Evolutionary conservation across 2,113 vertebrate genomes (phyloP), one percentile per base, ranked within the genome.

Genomic region (Trichomycterus rosablanca): DNA sequence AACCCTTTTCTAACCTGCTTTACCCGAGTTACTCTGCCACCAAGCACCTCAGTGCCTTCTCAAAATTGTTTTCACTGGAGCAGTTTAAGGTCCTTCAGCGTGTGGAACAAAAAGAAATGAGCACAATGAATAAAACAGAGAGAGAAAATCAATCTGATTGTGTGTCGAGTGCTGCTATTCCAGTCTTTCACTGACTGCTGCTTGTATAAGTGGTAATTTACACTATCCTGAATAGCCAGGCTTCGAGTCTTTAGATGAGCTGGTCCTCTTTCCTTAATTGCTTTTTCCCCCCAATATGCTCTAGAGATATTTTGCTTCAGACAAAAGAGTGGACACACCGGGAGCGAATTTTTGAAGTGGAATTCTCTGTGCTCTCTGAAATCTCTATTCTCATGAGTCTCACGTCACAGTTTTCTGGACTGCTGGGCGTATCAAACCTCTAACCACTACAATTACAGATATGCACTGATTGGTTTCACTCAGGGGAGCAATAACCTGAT

Each of bases 91-190:
- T 42, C 59, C 53, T 35, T n/a, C n/a, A n/a, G n/a, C n/a, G n/a
- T n/a, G n/a, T n/a, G n/a, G n/a, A n/a, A n/a, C 24, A 28, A 58
- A 35, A 30, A 8, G 52, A 26, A 18, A 45, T 22, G 35, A 64
- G 52, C 3, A 62, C 54, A 71, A 39, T 49, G 65, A 75, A 71
- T 74, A 64, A 70, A 57, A 53, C 23, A 1, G 43, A 40, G 57
- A 48, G 61, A 57, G 50, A 59, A 59, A 67, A 76, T 80, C 77
- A 61, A 67, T 26, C 42, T 2, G 20, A 65, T 39, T 30, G 67
- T n/a, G 32, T 22, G n/a, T n/a, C n/a, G 16, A 3, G 18, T 51
- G 19, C 5, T 24, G 55, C 24, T 37, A 14, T 20, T 52, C 11
- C 16, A 37, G 59, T 45, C 43, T 28, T 9, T 30, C 40, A 5